A percentile compares a stretch with the other conserved stretches of the same genome.
These are phyloP conservation scores for Alosa alosa DNA, from an alignment of 2,113 vertebrate genomes.

Conservation along the genomic window DNA sequence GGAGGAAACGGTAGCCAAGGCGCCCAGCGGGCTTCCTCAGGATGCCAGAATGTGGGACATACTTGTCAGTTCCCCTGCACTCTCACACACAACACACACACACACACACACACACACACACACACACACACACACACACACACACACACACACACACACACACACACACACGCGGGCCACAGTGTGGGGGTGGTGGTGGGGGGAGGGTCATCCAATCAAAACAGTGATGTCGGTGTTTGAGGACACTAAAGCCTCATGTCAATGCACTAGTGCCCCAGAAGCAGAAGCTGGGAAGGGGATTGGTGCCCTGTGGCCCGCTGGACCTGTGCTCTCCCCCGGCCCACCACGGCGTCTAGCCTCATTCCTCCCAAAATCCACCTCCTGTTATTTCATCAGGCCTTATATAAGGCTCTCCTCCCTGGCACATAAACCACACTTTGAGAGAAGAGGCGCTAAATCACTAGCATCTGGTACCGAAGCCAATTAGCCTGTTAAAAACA, in stretches of 20 bases:
- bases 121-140: background rate
- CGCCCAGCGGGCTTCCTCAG: slow-evolving; percentile 44
- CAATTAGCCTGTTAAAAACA: background rate
- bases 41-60: slow-evolving; percentile 35
- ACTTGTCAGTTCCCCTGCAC: slow-evolving; percentile 43
- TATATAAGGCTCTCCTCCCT: background rate
- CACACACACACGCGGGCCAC: background rate
- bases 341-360: background rate
- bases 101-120: background rate
- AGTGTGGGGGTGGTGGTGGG: slow-evolving; percentile 13
- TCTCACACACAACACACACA: slow-evolving; percentile 40
- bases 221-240: background rate
- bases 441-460: background rate
- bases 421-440: background rate
- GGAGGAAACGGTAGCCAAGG: slow-evolving; percentile 47
- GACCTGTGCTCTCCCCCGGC: background rate
- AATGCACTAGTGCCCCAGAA: background rate
- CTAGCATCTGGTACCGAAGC: background rate
- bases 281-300: background rate
- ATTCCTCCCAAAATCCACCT: background rate
- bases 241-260: background rate
- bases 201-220: background rate
- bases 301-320: background rate
- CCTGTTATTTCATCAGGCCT: background rate
- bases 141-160: background rate